Conservation (phyloP, 2,888 invertebrate species). For the Epinotia demarniana region DNA sequence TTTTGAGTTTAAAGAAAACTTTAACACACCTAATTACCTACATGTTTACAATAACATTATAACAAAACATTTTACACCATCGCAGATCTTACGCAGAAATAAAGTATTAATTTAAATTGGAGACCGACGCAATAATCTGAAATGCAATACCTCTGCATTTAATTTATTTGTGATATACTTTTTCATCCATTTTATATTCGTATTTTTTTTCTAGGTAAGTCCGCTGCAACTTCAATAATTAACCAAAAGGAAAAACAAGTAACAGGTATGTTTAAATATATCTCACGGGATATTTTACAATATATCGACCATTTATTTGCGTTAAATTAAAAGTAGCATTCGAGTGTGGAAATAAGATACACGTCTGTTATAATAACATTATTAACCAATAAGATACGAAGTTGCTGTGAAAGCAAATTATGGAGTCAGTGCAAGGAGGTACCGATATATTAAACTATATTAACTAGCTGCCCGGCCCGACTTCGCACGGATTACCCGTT, state of each 20-base stretch:
- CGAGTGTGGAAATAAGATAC: background rate
- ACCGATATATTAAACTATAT: conserved; percentile 4
- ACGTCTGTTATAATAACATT: background rate
- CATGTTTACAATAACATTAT: too few relatives aligned
- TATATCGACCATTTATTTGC: background rate
- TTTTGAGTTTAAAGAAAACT: too few relatives aligned
- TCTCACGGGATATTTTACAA: background rate
- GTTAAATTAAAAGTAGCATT: background rate
- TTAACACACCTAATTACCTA: too few relatives aligned
- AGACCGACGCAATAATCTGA: too few relatives aligned
- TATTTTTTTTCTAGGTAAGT: conserved; percentile 25
- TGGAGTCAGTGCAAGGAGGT: background rate
- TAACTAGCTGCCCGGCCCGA: too few relatives aligned
- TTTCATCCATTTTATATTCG: background rate
- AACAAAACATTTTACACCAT: too few relatives aligned
- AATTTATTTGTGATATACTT: too few relatives aligned
- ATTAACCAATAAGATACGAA: background rate
- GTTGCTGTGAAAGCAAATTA: background rate
- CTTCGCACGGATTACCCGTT: too few relatives aligned
- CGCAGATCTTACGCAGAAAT: too few relatives aligned
- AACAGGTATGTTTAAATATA: conserved; percentile 8
- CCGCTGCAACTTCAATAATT: conserved; percentile 9
- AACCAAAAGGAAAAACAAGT: conserved; percentile 1
- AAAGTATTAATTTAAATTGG: too few relatives aligned
- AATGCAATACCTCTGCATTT: too few relatives aligned